Evolutionary conservation across 1,140 invertebrate genomes (phyloP).

Genomic region (Drosophila eugracilis): DNA sequence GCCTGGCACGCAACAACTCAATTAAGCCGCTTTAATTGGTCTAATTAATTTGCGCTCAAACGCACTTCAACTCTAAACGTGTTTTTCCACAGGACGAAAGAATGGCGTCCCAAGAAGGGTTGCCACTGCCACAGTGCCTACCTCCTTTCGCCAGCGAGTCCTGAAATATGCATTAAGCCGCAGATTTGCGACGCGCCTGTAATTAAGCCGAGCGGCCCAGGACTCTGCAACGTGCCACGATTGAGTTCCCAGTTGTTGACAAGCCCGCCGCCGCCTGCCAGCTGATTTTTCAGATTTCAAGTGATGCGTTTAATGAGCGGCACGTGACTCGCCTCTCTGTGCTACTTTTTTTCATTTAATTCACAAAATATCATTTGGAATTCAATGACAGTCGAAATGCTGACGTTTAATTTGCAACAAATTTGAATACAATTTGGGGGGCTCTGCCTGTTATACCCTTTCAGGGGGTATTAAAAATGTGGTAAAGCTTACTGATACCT

Average conservation of each 20-base stretch:
- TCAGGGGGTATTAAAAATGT: neutral
- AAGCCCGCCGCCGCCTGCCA: conserved; percentile 21
- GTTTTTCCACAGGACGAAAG: conserved; percentile 59
- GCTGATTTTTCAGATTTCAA: conserved; percentile 77
- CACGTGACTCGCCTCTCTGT: conserved; percentile 62
- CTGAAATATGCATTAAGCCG: conserved; percentile 77
- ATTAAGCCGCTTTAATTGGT: conserved; percentile 84
- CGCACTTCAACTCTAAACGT: conserved; percentile 80
- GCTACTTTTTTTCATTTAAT: neutral
- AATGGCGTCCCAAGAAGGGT: conserved; percentile 53
- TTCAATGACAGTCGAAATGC: conserved; percentile 29
- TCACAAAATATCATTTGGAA: conserved; percentile 36
- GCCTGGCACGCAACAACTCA: conserved; percentile 79
- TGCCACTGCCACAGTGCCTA: conserved; percentile 9
- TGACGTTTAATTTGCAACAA: conserved; percentile 56
- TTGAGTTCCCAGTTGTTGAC: conserved; percentile 48
- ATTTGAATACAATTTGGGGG: conserved; percentile 25
- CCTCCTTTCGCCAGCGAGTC: conserved; percentile 14
- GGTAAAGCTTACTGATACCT: neutral
- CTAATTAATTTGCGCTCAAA: conserved; percentile 84
- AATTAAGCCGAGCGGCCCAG: conserved; percentile 61
- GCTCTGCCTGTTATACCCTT: neutral
- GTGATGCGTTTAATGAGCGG: conserved; percentile 83
- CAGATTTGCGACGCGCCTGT: conserved; percentile 74
- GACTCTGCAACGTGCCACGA: conserved; percentile 34